A percentile compares a stretch with the other conserved stretches of the same genome.
phyloP scores from a whole-genome alignment of 2,797 vertebrate genomes.

The Gephyroberyx darwinii region DNA sequence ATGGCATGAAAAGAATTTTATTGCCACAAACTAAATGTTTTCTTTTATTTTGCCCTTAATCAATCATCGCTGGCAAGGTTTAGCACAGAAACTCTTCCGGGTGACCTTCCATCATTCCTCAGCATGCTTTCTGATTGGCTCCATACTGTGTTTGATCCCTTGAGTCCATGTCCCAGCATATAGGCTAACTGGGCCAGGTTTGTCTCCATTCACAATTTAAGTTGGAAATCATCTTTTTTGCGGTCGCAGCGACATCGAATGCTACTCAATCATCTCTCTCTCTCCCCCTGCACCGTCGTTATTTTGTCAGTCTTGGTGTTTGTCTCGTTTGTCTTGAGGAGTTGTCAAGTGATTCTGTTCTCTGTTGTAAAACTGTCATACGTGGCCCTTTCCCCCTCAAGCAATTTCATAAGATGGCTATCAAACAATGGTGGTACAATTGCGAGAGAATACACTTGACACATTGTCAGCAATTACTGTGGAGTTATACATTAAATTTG shows the following conservation, averaged over 20 bases:
- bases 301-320: constrained; percentile 36
- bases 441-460: neutral
- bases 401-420: constrained; percentile 88
- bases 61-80: constrained; percentile 81
- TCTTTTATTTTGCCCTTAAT: constrained; percentile 57
- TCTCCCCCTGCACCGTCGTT: constrained; percentile 34
- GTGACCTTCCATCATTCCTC: constrained; percentile 72
- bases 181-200: constrained; percentile 79
- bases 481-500: too few species aligned
- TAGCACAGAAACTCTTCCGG: constrained; percentile 37
- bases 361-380: constrained; percentile 87
- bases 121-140: constrained; percentile 81
- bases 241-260: constrained; percentile 50
- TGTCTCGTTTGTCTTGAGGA: constrained; percentile 71
- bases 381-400: constrained; percentile 59
- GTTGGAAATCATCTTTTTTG: constrained; percentile 56
- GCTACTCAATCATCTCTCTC: constrained; percentile 11
- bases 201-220: constrained; percentile 73
- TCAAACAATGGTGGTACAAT: constrained; percentile 1
- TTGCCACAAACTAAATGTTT: constrained; percentile 83
- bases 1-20: constrained; percentile 93
- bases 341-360: constrained; percentile 92
- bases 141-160: constrained; percentile 69
- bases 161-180: constrained; percentile 72
- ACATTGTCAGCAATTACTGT: neutral